Base-by-base conservation (phyloP, 2,888 invertebrate genomes). In the Helleia helle region DNA sequence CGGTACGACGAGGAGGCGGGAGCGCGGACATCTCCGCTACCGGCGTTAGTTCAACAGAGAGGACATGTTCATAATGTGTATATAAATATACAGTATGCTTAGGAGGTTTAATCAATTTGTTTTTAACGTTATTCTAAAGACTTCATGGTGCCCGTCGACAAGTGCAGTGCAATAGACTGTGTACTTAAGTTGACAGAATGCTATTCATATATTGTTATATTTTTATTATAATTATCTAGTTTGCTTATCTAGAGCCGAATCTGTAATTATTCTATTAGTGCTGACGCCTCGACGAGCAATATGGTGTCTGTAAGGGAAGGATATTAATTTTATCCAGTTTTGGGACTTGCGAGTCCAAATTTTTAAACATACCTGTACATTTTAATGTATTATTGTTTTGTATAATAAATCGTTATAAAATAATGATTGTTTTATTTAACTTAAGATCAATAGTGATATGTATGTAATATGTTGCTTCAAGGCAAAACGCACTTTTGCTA, bases 351-450 rank as follows among this genome's bases (percentile, higher is more conserved):
- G 71, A 72, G 83, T 83, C 84, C 81, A 76, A 74, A 75, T 79
- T 73, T 74, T 79, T 74, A 81, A 83, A 84, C 81, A 85, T 85
- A 86, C 86, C 86, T 86, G 86, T 86, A 86, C 84, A 86, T 86
- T 85, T 85, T 84, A 86, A 85, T 85, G 86, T 86, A 86, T 83
- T 83, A 84, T 86, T 86, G 86, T 86, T 86, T 86, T 86, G 80
- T 86, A 86, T 83, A 86, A 85, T 86, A 86, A 86, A 86, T 81
- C 84, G 83, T 86, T 86, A 85, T 83, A 85, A 81, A 86, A 85
- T 73, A 69, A 75, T 51, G 58, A 45, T 51, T 67, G 66, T 76
- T 77, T 74, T 22, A 65, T 69, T 76, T 50, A 5, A 22, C 22
- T 22, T 22, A 3, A 18, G 18, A 3, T 18, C 18, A 18, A 18